Percentiles rank a stretch among this genome's conserved stretches.
These are phyloP conservation scores for Paraescarpia echinospica DNA, from an alignment of 1,140 invertebrate genomes.

Conservation along the genomic window DNA sequence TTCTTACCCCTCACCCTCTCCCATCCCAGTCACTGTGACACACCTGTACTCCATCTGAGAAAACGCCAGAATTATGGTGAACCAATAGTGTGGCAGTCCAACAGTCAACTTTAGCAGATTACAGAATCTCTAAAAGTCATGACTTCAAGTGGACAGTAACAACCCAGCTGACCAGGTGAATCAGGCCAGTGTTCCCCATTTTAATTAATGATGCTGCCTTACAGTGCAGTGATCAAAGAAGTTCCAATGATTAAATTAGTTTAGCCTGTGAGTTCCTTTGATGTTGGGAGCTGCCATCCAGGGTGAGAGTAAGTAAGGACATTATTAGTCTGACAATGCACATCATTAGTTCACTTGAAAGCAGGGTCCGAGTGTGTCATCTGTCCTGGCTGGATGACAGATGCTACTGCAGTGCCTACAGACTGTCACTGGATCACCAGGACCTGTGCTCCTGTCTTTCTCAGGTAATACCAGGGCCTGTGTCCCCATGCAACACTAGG, in stretches of 20 bases:
- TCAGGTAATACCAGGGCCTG: no score
- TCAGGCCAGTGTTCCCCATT: not conserved
- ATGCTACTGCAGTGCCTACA: not conserved
- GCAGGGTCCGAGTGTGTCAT: not conserved
- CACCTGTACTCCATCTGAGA: no score
- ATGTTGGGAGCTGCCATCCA: not conserved
- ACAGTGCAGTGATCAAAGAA: not conserved
- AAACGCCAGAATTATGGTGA: not conserved
- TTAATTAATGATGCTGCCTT: not conserved
- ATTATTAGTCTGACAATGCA: not conserved
- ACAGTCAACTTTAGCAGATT: not conserved
- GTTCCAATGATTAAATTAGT: not conserved
- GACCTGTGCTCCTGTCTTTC: no score
- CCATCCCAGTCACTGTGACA: no score
- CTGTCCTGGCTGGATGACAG: not conserved
- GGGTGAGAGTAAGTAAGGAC: not conserved
- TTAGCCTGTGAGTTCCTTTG: not conserved
- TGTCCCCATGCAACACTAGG: no score
- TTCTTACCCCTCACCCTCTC: no score
- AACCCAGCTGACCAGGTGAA: not conserved
- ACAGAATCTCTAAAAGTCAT: not conserved
- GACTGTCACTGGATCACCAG: no score
- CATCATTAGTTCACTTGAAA: not conserved
- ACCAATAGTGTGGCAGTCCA: not conserved
- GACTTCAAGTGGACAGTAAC: not conserved